phyloP scores from a whole-genome alignment of 1,140 invertebrate genomes.

The Drosophila elegans region DNA sequence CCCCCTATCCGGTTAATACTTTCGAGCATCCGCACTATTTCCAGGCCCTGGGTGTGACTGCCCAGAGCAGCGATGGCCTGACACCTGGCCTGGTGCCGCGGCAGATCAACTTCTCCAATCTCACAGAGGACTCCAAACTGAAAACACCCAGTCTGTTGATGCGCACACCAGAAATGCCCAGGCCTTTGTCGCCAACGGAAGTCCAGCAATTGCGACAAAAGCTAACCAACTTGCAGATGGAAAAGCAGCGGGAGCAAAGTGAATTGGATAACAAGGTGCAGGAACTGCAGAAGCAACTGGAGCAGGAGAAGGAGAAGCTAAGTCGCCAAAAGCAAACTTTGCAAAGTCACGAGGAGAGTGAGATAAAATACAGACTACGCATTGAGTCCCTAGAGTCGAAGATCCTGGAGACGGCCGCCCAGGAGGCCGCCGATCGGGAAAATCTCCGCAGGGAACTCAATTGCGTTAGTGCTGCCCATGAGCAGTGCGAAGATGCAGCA shows the following conservation, averaged over 20 bases:
- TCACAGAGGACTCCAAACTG: conserved; percentile 84
- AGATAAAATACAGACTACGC: conserved; percentile 51
- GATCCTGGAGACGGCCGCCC: conserved; percentile 58
- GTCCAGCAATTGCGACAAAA: conserved; percentile 46
- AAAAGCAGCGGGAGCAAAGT: conserved; percentile 58
- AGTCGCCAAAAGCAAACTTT: conserved; percentile 52
- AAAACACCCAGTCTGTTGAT: conserved; percentile 76
- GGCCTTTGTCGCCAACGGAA: conserved; percentile 36
- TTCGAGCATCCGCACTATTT: conserved; percentile 83
- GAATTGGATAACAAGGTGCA: conserved; percentile 48
- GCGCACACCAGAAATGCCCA: conserved; percentile 75
- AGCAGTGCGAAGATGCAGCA: conserved; percentile 59
- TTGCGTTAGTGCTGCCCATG: conserved; percentile 59
- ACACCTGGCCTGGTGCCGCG: conserved; percentile 75
- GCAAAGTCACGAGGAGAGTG: conserved; percentile 56
- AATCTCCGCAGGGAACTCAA: conserved; percentile 65
- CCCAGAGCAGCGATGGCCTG: conserved; percentile 55
- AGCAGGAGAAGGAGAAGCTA: conserved; percentile 55
- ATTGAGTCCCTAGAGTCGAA: conserved; percentile 57
- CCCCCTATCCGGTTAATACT: conserved; percentile 66
- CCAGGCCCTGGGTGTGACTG: conserved; percentile 58
- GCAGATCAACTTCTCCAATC: conserved; percentile 82
- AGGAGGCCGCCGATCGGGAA: conserved; percentile 65
- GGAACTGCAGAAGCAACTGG: conserved; percentile 40
- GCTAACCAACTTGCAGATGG: conserved; percentile 39